Percentiles rank a stretch among this genome's conserved stretches.
Conservation (phyloP, 1,140 invertebrate species). For the Lepidostoma basale region DNA sequence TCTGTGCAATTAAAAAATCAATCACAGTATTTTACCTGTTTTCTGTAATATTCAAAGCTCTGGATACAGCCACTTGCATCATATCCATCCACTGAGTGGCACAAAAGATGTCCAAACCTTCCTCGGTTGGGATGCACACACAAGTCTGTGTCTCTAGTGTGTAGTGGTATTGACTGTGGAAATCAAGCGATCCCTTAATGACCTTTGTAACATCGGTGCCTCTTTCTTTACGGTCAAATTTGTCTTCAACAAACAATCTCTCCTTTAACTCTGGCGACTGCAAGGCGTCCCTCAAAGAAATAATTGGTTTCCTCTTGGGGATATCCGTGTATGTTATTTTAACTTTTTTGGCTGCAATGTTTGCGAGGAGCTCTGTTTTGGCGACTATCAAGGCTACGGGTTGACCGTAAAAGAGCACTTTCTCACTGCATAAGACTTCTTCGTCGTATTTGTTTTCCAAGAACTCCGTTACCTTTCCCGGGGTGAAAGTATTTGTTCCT, state of each 20-base stretch:
- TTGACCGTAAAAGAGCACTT: slow-evolving; percentile 72
- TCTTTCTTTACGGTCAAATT: slow-evolving; percentile 50
- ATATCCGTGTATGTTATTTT: slow-evolving; percentile 67
- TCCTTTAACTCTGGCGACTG: slow-evolving; percentile 49
- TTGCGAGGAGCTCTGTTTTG: slow-evolving; percentile 65
- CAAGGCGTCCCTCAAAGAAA: slow-evolving; percentile 51
- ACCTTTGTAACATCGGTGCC: slow-evolving; percentile 53
- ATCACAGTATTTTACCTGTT: slow-evolving; percentile 49
- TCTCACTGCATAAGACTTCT: slow-evolving; percentile 62
- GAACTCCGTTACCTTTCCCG: slow-evolving; percentile 46
- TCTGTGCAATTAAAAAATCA: neutral
- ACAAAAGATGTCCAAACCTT: slow-evolving; percentile 69
- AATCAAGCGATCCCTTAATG: slow-evolving; percentile 50
- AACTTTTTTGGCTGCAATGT: slow-evolving; percentile 70
- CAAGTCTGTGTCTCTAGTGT: slow-evolving; percentile 67
- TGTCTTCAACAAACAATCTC: slow-evolving; percentile 46
- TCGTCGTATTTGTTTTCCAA: slow-evolving; percentile 51
- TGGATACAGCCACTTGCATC: slow-evolving; percentile 63
- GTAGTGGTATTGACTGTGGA: slow-evolving; percentile 55
- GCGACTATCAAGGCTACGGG: slow-evolving; percentile 77
- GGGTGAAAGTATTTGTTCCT: slow-evolving; percentile 65
- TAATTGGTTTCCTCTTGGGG: slow-evolving; percentile 49
- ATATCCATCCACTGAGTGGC: slow-evolving; percentile 72
- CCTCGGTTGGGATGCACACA: slow-evolving; percentile 68
- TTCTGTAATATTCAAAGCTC: slow-evolving; percentile 60